Evolutionary conservation across 2,888 invertebrate species (phyloP).

Genomic region (Patella depressa): DNA sequence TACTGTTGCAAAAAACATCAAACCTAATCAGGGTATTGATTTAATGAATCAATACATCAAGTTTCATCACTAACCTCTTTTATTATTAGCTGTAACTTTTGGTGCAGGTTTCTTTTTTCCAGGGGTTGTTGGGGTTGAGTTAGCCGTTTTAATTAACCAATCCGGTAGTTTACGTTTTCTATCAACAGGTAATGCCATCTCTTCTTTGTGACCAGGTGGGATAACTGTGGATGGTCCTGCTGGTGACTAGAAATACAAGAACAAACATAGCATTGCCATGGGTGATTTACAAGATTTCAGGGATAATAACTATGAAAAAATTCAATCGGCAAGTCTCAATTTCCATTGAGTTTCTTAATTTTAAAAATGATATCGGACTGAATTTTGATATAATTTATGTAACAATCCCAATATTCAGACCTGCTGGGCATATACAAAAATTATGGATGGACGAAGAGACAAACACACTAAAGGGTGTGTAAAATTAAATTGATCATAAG

Average conservation of each 20-base stretch:
- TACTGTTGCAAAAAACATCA: too few relatives aligned
- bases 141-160: slow-evolving; percentile 56
- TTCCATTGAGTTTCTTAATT: too few relatives aligned
- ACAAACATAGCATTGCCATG: background rate
- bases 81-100: slow-evolving; percentile 14
- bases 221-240: slow-evolving; percentile 34
- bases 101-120: slow-evolving; percentile 20
- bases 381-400: background rate
- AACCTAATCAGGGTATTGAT: too few relatives aligned
- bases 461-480: too few relatives aligned
- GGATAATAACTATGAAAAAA: too few relatives aligned
- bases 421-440: slow-evolving; percentile 15
- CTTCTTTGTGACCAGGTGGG: slow-evolving; percentile 42
- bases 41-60: too few relatives aligned
- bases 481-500: too few relatives aligned
- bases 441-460: too few relatives aligned
- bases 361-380: slow-evolving; percentile 6
- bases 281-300: too few relatives aligned
- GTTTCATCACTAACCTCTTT: slow-evolving; percentile 13
- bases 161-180: slow-evolving; percentile 53
- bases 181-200: slow-evolving; percentile 53
- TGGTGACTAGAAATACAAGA: slow-evolving; percentile 14
- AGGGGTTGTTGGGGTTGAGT: slow-evolving; percentile 33
- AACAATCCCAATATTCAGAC: background rate
- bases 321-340: too few relatives aligned